A percentile compares a stretch with the other conserved stretches of the same genome.
phyloP scores from a whole-genome alignment of 2,797 vertebrate species.

The Diceros bicornis region DNA sequence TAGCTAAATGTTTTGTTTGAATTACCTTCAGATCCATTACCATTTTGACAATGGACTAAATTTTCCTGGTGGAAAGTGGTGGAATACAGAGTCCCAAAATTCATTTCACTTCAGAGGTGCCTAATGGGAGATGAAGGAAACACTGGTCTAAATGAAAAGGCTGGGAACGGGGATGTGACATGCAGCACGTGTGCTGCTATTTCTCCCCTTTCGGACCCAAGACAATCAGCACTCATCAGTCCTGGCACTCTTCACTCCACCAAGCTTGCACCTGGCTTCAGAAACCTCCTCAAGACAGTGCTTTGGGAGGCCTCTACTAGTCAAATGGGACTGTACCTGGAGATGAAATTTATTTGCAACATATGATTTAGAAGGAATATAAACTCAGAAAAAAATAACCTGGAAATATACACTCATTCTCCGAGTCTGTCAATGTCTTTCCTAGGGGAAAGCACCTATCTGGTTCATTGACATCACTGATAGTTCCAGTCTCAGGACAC shows the following conservation, averaged over 20 bases:
- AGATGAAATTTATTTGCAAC: slow-evolving; percentile 25
- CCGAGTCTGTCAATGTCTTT: not conserved
- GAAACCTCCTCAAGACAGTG: not conserved
- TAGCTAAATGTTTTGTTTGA: slow-evolving; percentile 24
- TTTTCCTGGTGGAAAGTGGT: slow-evolving; percentile 18
- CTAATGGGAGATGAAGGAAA: not conserved
- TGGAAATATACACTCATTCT: not conserved
- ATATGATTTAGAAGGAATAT: slow-evolving; percentile 46
- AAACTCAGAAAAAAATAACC: slow-evolving; percentile 35
- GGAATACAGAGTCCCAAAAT: not conserved
- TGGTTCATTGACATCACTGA: not conserved
- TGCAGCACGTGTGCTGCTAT: not conserved
- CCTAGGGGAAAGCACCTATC: not conserved
- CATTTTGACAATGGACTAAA: not conserved
- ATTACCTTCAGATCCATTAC: not conserved
- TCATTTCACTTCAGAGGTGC: slow-evolving; percentile 30
- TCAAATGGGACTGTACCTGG: not conserved
- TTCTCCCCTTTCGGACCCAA: not conserved
- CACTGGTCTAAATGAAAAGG: not conserved
- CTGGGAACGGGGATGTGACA: not conserved
- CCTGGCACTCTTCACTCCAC: not conserved
- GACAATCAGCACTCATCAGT: not conserved
- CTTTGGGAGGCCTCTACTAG: not conserved
- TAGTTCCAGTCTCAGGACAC: not conserved
- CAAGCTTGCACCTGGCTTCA: not conserved